These are phyloP conservation scores for Gouania willdenowi DNA, from an alignment of 2,797 vertebrate species.

Conservation along the genomic window DNA sequence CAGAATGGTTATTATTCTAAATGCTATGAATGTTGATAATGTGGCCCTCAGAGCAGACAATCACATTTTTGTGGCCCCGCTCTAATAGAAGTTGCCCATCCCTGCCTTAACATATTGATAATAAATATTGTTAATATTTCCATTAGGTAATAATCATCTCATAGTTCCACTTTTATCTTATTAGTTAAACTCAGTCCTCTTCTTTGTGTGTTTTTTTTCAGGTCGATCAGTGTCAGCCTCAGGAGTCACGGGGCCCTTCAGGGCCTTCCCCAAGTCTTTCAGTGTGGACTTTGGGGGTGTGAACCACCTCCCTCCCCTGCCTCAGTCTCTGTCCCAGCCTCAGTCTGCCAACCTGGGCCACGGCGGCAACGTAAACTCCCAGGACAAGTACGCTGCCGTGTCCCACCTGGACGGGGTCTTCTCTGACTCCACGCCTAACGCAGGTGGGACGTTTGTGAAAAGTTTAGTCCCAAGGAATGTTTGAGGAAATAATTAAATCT, in stretches of 20 bases:
- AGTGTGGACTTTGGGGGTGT: constrained; percentile 79
- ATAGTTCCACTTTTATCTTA: too few relatives aligned
- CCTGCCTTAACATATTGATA: too few relatives aligned
- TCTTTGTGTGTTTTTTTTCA: constrained; percentile 23
- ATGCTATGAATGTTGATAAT: too few relatives aligned
- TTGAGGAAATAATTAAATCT: too few relatives aligned
- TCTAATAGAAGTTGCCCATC: too few relatives aligned
- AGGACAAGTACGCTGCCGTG: constrained; percentile 76
- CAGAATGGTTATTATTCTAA: too few relatives aligned
- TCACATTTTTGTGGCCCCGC: too few relatives aligned
- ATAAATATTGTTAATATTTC: too few relatives aligned
- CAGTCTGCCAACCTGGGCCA: constrained; percentile 29
- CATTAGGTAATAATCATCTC: too few relatives aligned
- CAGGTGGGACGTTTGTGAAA: constrained; percentile 43
- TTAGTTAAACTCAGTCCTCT: not conserved
- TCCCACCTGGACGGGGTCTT: constrained; percentile 75
- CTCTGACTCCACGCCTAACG: constrained; percentile 46
- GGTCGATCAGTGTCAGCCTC: constrained; percentile 72
- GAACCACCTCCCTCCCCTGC: constrained; percentile 49
- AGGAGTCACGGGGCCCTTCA: constrained; percentile 72
- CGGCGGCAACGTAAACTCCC: constrained; percentile 15
- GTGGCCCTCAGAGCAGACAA: too few relatives aligned
- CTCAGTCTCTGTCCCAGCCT: constrained; percentile 52
- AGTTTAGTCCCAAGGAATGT: too few relatives aligned
- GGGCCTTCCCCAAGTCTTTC: constrained; percentile 78